These are phyloP conservation scores for Amphiura filiformis DNA, from an alignment of 35 echinoderm and acorn worm genomes.

Conservation along the genomic window DNA sequence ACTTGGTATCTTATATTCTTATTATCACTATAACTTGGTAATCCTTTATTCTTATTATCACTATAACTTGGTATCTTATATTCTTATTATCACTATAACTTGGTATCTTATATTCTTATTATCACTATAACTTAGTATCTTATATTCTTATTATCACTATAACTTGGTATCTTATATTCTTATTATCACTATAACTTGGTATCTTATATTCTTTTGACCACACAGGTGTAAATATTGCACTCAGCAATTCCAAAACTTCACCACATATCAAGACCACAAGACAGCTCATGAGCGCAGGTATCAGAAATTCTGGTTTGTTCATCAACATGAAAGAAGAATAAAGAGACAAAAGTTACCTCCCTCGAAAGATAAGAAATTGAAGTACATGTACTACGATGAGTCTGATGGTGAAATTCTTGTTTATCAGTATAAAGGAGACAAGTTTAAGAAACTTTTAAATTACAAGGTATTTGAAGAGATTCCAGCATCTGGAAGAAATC, in stretches of 20 bases:
- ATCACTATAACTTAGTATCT: no score
- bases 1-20: no score
- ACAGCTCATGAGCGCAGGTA: background rate
- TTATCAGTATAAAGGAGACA: background rate
- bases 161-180: no score
- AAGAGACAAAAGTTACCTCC: background rate
- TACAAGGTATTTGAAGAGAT: background rate
- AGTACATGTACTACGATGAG: background rate
- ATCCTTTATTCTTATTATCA: no score
- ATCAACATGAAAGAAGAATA: no score
- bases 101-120: no score
- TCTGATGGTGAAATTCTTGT: background rate
- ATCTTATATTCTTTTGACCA: no score
- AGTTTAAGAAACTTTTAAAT: background rate
- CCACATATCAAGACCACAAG: background rate
- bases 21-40: no score
- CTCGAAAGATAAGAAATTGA: background rate
- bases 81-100: no score
- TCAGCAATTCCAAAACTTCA: background rate
- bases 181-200: no score
- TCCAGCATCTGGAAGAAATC: background rate
- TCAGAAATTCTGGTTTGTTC: background rate
- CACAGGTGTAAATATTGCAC: background rate
- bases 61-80: no score
- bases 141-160: no score